Base-by-base conservation (phyloP, 2,888 invertebrate genomes). In the Galerucella nymphaeae region DNA sequence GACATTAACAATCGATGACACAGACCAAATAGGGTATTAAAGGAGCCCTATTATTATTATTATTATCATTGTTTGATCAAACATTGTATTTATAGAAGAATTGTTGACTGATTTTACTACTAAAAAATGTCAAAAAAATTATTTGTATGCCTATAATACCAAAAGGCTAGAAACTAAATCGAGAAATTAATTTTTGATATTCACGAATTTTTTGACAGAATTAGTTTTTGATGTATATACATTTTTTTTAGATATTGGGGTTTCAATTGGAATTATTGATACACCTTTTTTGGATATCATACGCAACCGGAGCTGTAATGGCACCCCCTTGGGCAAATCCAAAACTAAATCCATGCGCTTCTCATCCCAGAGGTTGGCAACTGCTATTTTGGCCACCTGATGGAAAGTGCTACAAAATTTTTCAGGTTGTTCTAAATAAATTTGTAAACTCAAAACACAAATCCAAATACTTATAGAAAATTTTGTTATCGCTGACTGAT, bases 261-360 rank as follows among this genome's bases (percentile, higher is more conserved):
- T 75, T 70, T 55, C 82, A 50, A 75, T 80, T 59, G 76, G 74
- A 66, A 75, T 66, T 76, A 65, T 41, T 78, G 8, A 20, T 77
- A 2, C 62, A 66, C n/a, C 55, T 75, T 18, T 66, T 75, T 42
- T 30, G 74, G 16, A 72, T 66, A 71, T 69, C 73, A 20, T 62
- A 67, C 66, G 88, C 88, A n/a, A 86, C 87, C 57, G 89, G 89
- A 14, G 92, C 93, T 0, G 92, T 95, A 75, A 89, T 94, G 79
- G 93, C 95, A 48, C 96, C 96, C 0, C 94, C 94, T 11, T 96
- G 96, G 96, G 95, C 94, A 66, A 92, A 96, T 84, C 93, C 94
- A 1, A 89, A 90, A 76, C 89, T 91, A 80, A 96, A 96, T 85
- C 96, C 96, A 0, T 96, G 96, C 80, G 94, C 95, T 4, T 88